phyloP scores from a whole-genome alignment of 2,113 vertebrate species.

The Cebidichthys violaceus region DNA sequence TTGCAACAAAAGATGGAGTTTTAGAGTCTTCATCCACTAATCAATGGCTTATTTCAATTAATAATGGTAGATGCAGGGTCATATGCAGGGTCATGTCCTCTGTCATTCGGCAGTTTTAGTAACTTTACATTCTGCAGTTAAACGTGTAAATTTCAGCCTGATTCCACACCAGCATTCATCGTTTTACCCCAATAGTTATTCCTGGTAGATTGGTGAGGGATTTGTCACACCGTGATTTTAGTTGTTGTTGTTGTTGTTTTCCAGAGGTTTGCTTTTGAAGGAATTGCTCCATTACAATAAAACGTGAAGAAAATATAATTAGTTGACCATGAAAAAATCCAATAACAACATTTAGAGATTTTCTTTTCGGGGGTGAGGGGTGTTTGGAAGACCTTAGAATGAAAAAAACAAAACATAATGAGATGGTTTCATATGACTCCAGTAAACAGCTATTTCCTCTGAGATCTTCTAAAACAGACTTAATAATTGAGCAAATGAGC shows the following conservation, averaged over 20 bases:
- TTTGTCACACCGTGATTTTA: background rate
- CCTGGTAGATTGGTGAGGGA: background rate
- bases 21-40: background rate
- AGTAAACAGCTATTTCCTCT: background rate
- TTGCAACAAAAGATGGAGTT: background rate
- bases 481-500: slow-evolving; percentile 10
- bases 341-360: background rate
- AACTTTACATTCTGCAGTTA: background rate
- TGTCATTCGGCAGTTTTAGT: background rate
- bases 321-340: too few relatives aligned
- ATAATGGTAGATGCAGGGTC: background rate
- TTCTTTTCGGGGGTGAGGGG: background rate
- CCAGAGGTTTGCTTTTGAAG: background rate
- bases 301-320: background rate
- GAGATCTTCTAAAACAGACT: background rate
- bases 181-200: background rate
- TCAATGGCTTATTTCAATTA: background rate
- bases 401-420: too few relatives aligned
- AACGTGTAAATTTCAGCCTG: background rate
- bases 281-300: background rate
- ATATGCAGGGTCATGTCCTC: background rate
- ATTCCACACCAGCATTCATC: background rate
- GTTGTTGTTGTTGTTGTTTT: background rate
- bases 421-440: background rate
- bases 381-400: background rate